Conservation (phyloP, 2,888 invertebrate genomes). For the Cinara cedri region DNA sequence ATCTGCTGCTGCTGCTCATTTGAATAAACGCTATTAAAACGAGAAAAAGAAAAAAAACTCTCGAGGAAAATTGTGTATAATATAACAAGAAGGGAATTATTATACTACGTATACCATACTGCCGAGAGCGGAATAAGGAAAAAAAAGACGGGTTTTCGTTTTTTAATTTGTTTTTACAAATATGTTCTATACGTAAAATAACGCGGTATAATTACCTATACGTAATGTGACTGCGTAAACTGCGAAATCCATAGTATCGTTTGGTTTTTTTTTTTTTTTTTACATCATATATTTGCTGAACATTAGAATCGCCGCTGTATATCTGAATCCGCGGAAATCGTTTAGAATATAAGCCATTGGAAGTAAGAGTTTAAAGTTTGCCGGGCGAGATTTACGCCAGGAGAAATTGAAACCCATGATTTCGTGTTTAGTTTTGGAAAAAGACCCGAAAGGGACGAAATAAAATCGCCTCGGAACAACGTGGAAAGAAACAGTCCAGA, state of each 20-base stretch:
- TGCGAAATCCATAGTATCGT: background rate
- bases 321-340: background rate
- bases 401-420: too few species aligned
- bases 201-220: too few species aligned
- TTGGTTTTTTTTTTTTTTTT: background rate
- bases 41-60: slow-evolving; percentile 29
- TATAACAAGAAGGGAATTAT: slow-evolving; percentile 1
- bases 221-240: background rate
- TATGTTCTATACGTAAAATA: background rate
- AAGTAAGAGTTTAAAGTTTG: background rate
- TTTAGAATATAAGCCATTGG: background rate
- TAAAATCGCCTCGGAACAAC: too few species aligned
- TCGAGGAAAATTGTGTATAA: background rate
- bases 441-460: too few species aligned
- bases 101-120: too few species aligned
- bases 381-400: too few species aligned
- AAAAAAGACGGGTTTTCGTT: background rate
- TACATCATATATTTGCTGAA: background rate
- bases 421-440: too few species aligned
- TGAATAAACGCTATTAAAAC: slow-evolving; percentile 56
- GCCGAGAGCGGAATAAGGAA: background rate
- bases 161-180: slow-evolving; percentile 28
- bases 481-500: too few species aligned
- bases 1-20: slow-evolving; percentile 42
- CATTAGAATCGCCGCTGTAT: background rate